These are phyloP conservation scores for Zaprionus nigranus DNA, from an alignment of 1,140 invertebrate genomes.

Conservation along the genomic window DNA sequence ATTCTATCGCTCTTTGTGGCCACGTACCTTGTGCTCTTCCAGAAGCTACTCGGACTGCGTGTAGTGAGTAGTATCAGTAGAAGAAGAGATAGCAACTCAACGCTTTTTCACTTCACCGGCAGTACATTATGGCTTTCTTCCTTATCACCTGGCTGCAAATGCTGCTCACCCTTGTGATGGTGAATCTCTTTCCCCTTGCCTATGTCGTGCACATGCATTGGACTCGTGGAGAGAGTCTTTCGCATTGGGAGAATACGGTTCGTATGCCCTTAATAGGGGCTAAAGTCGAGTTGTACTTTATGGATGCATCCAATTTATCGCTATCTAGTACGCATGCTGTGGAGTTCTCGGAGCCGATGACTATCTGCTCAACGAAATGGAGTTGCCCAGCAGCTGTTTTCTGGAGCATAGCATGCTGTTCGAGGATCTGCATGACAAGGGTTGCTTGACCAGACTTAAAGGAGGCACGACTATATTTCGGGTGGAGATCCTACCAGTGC, in stretches of 20 bases:
- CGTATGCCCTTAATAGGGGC: neutral
- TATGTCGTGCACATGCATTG: conserved; percentile 13
- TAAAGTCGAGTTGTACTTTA: too few relatives aligned
- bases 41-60: conserved; percentile 13
- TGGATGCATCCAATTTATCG: neutral
- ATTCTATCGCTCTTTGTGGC: neutral
- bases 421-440: conserved; percentile 14
- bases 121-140: conserved; percentile 36
- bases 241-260: conserved; percentile 29
- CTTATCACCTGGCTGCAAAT: conserved; percentile 43
- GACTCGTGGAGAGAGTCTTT: neutral
- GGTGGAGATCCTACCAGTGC: neutral
- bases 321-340: conserved; percentile 48
- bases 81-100: neutral
- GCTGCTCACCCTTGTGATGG: conserved; percentile 38
- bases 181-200: conserved; percentile 25
- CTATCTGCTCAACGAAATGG: conserved; percentile 6
- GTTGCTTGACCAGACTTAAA: conserved; percentile 33
- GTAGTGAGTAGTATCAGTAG: conserved; percentile 20
- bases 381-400: conserved; percentile 47
- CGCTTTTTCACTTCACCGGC: neutral
- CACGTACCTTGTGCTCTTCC: neutral
- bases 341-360: conserved; percentile 49
- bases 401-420: neutral
- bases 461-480: fast-evolving